Base-by-base conservation (phyloP, 2,113 vertebrate genomes). In the Amblyopsis rosae region DNA sequence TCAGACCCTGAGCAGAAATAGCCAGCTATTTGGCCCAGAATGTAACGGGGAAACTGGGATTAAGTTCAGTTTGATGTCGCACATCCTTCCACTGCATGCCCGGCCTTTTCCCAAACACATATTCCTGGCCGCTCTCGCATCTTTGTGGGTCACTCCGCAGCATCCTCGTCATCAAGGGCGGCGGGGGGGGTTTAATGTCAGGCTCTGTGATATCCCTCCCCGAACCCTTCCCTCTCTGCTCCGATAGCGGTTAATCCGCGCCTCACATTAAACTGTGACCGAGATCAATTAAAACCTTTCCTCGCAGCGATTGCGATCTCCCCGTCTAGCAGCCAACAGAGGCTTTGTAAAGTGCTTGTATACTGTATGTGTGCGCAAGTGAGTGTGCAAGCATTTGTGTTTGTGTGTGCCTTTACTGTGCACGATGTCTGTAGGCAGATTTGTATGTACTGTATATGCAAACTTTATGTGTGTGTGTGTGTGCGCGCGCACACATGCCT, bases 211-310 rank as follows among this genome's bases (percentile, higher is more conserved):
- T 92, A 90, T 84, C 85, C 81, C 82, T 90, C 86, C 82, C 87
- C 72, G 75, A 87, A 87, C 75, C 83, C 80, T 84, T 82, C 83
- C 82, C 83, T 78, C 79, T 86, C 72, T 70, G 72, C 80, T 72
- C 80, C 67, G 90, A 91, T 92, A 91, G 91, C 88, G 75, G 77
- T 82, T 92, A 93, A 93, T 92, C 91, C 89, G 69, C 61, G 89
- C 91, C 88, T 90, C 83, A 80, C 83, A 88, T 91, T 90, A 89
- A 92, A 91, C 91, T 90, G 85, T 92, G 90, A 92, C 92, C 84
- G 85, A 92, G 91, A 93, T 93, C 92, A 93, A 92, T 93, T 93
- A 92, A 93, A 92, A 86, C 77, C 82, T 76, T 63, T 73, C 88
- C 78, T 87, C 75, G 69, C 69, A 75, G 81, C 3, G 92, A 92